Base-by-base conservation (phyloP, 2,113 vertebrate species). In the Cebus imitator region DNA sequence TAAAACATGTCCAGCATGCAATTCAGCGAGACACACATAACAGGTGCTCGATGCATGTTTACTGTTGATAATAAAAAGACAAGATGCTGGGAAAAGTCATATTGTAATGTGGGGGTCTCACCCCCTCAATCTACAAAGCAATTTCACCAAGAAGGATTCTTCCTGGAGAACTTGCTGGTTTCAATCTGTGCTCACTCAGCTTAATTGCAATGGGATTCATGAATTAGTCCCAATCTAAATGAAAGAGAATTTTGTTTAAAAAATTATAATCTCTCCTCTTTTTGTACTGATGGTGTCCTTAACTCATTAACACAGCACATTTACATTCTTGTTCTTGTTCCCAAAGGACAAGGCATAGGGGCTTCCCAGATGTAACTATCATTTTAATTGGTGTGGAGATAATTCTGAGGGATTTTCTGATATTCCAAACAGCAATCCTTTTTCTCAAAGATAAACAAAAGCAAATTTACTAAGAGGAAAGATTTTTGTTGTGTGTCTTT, bases 181-280 rank as follows among this genome's bases (percentile, higher is more conserved):
- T 84, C 76, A 94, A 52, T 66, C 75, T 90, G 17, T 58, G 20
- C 6, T 90, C 48, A 87, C 73, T 95, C 90, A 72, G 37, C 76
- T 94, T 92, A 93, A 96, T 90, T 70, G 92, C 61, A 66, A 40
- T 35, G 37, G 37, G 32, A 97, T 90, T 97, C 72, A 90, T 90
- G 68, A 97, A 95, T 96, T 82, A 52, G 25, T 84, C 87, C 70
- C 76, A 94, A 91, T 75, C n/a, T 58, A 86, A 95, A 95, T 76
- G 88, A 73, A 92, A 90, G 61, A 76, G 32, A 97, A 88, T 95
- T 89, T 97, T 83, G 48, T 86, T 94, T 82, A 35, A 95, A 96
- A 95, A 84, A 73, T 57, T 73, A 82, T 88, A 80, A 72, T 85
- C 76, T 93, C 2, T 0, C 25, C 18, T 91, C 72, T 82, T 48